Evolutionary conservation across 2,888 invertebrate species (phyloP), one percentile per base, ranked within the genome.

Genomic region (Clusia tigrina): DNA sequence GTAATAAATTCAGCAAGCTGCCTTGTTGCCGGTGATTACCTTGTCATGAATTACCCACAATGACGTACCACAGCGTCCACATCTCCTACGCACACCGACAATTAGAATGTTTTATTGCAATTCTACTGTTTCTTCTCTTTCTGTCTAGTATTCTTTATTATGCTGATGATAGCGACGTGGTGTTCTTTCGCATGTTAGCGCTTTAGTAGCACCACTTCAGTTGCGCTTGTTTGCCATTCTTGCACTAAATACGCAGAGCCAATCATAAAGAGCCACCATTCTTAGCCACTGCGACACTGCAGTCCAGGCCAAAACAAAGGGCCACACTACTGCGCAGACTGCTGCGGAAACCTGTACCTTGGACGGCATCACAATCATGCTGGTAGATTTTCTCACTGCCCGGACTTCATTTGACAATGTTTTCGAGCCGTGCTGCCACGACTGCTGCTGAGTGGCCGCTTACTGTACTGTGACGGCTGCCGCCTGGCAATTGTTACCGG

Each of bases 101-200:
- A 69, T 75, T 74, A 75, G 74, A 71, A 71, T 73, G 71, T 62
- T 69, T 70, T 69, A 67, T 73, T 68, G 67, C 71, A 48, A n/a
- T 18, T 52, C 17, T 24, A 17, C 54, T 3, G 42, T 17, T 42
- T 42, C 10, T 42, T 42, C 10, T 42, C 10, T n/a, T 6, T 42
- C n/a, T 42, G 9, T n/a, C 12, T 32, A 6, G 32, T 32, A 6
- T 32, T 32, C 12, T 32, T 12, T 9, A 12, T 32, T 32, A 12
- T 32, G 32, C 32, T 12, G 12, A 6, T 32, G 32, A 32, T 32
- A 12, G 32, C n/a, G 32, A 6, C 12, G 32, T 32, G 32, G 32
- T 12, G 12, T 32, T 32, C 12, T 9, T 32, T 32, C n/a, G n/a
- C n/a, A n/a, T n/a, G n/a, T n/a, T n/a, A n/a, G n/a, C n/a, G n/a